Base-by-base conservation (phyloP, 30 jellyfish, hydroid and myxozoan species). In the Hydra vulgaris region DNA sequence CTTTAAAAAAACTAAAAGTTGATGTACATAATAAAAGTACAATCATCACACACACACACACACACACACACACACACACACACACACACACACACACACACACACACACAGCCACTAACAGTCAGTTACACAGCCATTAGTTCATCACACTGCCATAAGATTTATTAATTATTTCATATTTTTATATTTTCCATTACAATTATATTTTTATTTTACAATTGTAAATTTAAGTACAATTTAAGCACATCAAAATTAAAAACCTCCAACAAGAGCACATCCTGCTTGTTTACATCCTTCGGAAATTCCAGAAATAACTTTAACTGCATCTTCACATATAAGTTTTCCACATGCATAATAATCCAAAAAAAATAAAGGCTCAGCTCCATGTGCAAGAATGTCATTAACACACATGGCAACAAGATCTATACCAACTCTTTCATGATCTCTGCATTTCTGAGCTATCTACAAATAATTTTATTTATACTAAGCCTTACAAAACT, bases 401-500 rank as follows among this genome's bases (percentile, higher is more conserved):
- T 91, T 91, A 5, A 91, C 97, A 40, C 96, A 91, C 97, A 91
- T 91, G 26, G 97, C 97, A 0, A 91, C 97, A 75, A 91, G 84
- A 72, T 91, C 97, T 21, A 91, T 83, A 18, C 97, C 97, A 79
- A 91, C 95, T 0, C 96, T 71, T 20, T 85, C 71, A 77, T 91
- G 97, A 23, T 80, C 78, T 53, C 81, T 78, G 77, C 95, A 82
- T 15, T 72, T 75, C 75, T 91, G 96, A 26, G 95, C 95, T 17
- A 89, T 78, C 96, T 88, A 83, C 4, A 77, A 75, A 27, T 73
- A 53, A 20, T 27, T 1, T 21, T 8, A n/a, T 17, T 66, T 5
- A 40, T 40, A 12, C 61, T 3, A 40, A 40, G 12, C 61, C 5
- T 40, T 12, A 40, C 27, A 76, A 76, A 76, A 27, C 5, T 40